A percentile compares a stretch with the other conserved stretches of the same genome.
These are phyloP conservation scores for Arenaria interpres DNA, from an alignment of 2,113 vertebrate species.

Conservation along the genomic window DNA sequence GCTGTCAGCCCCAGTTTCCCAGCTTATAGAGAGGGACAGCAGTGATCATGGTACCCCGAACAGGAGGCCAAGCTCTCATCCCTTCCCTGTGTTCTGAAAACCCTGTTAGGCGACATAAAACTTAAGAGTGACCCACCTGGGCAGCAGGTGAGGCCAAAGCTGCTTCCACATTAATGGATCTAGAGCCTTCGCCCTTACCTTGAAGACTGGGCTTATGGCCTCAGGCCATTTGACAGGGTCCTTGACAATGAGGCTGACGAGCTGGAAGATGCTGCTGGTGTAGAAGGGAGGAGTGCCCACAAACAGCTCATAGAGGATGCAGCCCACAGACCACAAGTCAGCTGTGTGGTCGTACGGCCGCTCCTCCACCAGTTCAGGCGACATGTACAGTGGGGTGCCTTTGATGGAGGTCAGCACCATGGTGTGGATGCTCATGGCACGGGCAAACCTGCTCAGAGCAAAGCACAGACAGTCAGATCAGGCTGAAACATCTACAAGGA, in stretches of 20 bases:
- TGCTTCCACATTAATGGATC: background rate
- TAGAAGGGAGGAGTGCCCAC: constrained; percentile 94
- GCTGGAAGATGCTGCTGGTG: constrained; percentile 92
- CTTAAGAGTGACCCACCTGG: background rate
- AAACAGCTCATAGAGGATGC: constrained; percentile 94
- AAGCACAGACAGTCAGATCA: background rate
- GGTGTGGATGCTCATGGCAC: constrained; percentile 94
- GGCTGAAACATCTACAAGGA: background rate
- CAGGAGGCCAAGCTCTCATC: background rate
- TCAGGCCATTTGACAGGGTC: constrained; percentile 89
- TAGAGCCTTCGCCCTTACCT: constrained; percentile 68
- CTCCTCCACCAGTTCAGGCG: constrained; percentile 93
- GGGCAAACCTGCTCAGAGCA: constrained; percentile 84
- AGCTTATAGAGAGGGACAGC: background rate
- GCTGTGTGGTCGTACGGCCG: constrained; percentile 93
- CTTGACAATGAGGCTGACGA: constrained; percentile 90
- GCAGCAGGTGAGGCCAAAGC: background rate
- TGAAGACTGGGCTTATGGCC: constrained; percentile 84
- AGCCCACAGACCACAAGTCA: constrained; percentile 95
- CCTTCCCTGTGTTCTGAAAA: background rate
- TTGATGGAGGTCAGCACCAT: constrained; percentile 96
- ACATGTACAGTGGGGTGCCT: constrained; percentile 97
- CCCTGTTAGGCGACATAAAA: background rate
- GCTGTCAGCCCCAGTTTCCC: background rate
- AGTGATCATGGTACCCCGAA: background rate